Evolutionary conservation across 2,113 vertebrate species (phyloP).

Genomic region (Uropsilus gracilis): DNA sequence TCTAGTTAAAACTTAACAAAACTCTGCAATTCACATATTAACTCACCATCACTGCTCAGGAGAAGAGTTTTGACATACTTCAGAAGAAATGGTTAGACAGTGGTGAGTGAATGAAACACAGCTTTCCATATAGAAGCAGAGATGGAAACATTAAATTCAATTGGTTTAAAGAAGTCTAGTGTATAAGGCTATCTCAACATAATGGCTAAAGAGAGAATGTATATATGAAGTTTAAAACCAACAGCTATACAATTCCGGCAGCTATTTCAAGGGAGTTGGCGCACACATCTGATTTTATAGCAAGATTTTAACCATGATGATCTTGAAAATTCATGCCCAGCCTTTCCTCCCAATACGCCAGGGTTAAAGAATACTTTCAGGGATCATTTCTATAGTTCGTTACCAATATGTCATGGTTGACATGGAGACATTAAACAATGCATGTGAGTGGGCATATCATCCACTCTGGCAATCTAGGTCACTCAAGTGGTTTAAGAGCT

Average conservation of each 20-base stretch:
- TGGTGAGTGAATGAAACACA: background rate
- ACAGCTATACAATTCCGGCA: background rate
- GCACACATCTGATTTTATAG: background rate
- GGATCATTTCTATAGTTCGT: no score
- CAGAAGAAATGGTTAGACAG: background rate
- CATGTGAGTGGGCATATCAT: background rate
- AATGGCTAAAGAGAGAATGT: background rate
- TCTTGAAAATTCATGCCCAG: background rate
- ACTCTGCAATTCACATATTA: background rate
- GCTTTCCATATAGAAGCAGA: background rate
- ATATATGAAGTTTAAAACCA: background rate
- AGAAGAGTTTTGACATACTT: background rate
- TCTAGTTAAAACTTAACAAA: background rate
- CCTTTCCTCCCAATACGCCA: background rate
- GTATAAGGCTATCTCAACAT: background rate
- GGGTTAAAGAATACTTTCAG: no score
- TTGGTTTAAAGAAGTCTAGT: background rate
- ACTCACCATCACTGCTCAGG: background rate
- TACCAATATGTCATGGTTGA: background rate
- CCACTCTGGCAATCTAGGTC: background rate
- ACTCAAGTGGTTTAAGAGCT: background rate
- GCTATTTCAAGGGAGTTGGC: conserved; percentile 30
- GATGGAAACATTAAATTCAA: conserved; percentile 5
- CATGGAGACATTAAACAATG: background rate
- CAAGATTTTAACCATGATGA: background rate